phyloP scores from a whole-genome alignment of 2,888 invertebrate genomes.

The Emesis russula region DNA sequence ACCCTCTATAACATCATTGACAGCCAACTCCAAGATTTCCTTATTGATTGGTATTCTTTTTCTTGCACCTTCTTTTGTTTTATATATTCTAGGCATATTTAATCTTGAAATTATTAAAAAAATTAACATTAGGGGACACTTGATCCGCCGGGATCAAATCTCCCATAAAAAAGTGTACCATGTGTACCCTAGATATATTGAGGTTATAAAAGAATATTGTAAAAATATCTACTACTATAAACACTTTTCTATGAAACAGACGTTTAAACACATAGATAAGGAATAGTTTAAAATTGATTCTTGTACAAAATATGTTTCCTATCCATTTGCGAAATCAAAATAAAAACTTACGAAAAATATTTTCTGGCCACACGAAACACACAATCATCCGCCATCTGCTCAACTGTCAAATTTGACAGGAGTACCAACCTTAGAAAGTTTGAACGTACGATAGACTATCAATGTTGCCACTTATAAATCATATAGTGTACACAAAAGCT shows the following conservation, averaged over 20 bases:
- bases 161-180: constrained; percentile 63
- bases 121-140: constrained; percentile 52
- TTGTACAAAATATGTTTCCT: constrained; percentile 24
- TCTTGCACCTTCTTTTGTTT: constrained; percentile 66
- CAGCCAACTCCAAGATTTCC: constrained; percentile 40
- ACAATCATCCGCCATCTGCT: constrained; percentile 63
- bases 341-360: constrained; percentile 62
- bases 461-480: constrained; percentile 33
- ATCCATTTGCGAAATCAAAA: constrained; percentile 51
- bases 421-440: constrained; percentile 29
- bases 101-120: constrained; percentile 48
- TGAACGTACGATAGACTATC: constrained; percentile 25
- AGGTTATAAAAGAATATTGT: constrained; percentile 65
- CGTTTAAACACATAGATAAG: constrained; percentile 31
- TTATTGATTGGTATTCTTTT: constrained; percentile 61
- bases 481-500: constrained; percentile 18
- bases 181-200: constrained; percentile 52
- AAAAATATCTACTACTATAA: constrained; percentile 37
- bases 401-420: constrained; percentile 34
- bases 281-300: constrained; percentile 31
- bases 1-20: constrained; percentile 52
- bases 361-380: constrained; percentile 54
- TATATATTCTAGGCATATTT: constrained; percentile 63
- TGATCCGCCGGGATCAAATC: constrained; percentile 67
- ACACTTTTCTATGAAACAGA: constrained; percentile 47